Evolutionary conservation across 2,888 invertebrate genomes (phyloP).

Genomic region (Drosophila affinis): DNA sequence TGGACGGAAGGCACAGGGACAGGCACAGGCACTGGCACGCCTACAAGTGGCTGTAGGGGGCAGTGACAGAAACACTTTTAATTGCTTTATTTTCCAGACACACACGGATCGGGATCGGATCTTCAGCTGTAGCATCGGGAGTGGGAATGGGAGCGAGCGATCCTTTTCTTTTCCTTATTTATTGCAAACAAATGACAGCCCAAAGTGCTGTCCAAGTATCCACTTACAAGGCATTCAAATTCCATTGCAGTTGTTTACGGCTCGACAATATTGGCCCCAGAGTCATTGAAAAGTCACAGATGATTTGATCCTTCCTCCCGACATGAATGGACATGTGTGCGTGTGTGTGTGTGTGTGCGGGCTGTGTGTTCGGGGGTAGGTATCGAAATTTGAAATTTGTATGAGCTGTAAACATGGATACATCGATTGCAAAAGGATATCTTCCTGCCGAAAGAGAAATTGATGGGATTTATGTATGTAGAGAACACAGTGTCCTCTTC

Average conservation of each 20-base stretch:
- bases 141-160: background rate
- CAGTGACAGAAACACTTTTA: slow-evolving; percentile 27
- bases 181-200: slow-evolving; percentile 73
- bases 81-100: slow-evolving; percentile 47
- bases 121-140: slow-evolving; percentile 8
- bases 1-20: slow-evolving; percentile 11
- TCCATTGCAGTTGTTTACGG: slow-evolving; percentile 22
- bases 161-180: slow-evolving; percentile 47
- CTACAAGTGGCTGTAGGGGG: slow-evolving; percentile 20
- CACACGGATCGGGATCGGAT: slow-evolving; percentile 28
- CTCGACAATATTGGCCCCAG: slow-evolving; percentile 16
- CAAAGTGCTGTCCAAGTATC: slow-evolving; percentile 66
- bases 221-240: slow-evolving; percentile 61
- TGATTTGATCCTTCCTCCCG: slow-evolving; percentile 55
- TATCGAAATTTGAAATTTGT: background rate
- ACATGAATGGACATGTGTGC: background rate
- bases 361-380: slow-evolving; percentile 14
- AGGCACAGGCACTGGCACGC: slow-evolving; percentile 7
- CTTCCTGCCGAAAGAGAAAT: no score
- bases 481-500: no score
- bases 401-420: background rate
- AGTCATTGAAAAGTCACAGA: slow-evolving; percentile 58
- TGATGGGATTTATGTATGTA: no score
- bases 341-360: slow-evolving; percentile 2
- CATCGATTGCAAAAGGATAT: background rate